Evolutionary conservation across 2,888 invertebrate genomes (phyloP), one percentile per base, ranked within the genome.

Genomic region (Xestia rhomboidea): DNA sequence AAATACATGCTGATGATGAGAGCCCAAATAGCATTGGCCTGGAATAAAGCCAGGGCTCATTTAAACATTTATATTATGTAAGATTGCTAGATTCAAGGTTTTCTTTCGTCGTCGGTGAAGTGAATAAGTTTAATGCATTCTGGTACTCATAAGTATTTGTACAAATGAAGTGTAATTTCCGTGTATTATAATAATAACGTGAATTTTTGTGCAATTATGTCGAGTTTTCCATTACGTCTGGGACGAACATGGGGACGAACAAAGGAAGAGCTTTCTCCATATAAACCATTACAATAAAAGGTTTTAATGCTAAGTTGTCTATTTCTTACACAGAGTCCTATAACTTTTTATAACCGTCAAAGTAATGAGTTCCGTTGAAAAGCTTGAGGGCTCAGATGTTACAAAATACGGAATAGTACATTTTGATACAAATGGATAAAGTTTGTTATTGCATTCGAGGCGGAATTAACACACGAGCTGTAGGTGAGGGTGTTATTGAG

Each of bases 231-330:
- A 82, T 79, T 82, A 79, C 44, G 49, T 21, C 7, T 46, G 67
- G 15, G 0, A 34, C 0, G 5, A 41, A 57, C n/a, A n/a, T 8
- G 41, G 67, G 15, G 0, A 34, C 0, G 6, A 41, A 49, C 79
- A 83, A 80, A 83, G 41, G 44, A 68, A 82, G 67, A 41, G 30
- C 46, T 46, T 30, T 21, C 54, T 51, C 11, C 66, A 30, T 15
- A 62, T 27, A 72, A 41, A 54, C 24, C 64, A 83, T 83, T 79
- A 68, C 21, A 68, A 71, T 77, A 73, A 73, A 78, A 78, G 24
- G 18, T 34, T 72, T 0, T 27, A 51, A 64, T 49, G 46, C 27
- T 24, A n/a, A 24, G 38, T 46, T 73, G 49, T 71, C 34, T 64
- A n/a, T 60, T 21, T 64, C 24, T 63, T 46, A 64, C 71, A 44